phyloP scores from a whole-genome alignment of 1,140 invertebrate genomes.

The Achroia grisella region DNA sequence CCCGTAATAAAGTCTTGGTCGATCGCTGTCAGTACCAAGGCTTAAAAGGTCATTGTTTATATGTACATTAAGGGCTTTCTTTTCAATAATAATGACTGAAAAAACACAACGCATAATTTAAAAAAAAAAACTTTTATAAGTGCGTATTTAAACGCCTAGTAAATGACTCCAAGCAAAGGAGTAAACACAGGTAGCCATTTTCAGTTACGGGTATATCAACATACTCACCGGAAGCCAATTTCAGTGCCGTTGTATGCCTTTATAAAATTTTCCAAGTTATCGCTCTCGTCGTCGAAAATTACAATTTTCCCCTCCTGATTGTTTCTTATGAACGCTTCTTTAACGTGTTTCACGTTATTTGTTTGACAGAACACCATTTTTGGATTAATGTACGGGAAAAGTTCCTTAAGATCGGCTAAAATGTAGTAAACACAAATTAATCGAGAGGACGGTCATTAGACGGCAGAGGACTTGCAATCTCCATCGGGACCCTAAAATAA shows the following conservation, averaged over 20 bases:
- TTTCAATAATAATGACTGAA: not conserved
- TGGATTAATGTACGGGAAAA: constrained; percentile 18
- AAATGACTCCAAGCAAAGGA: no score
- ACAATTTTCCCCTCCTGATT: constrained; percentile 11
- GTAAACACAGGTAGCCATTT: no score
- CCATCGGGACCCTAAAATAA: not conserved
- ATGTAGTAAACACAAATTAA: constrained; percentile 5
- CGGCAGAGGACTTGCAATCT: not conserved
- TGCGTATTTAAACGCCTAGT: no score
- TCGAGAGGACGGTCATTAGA: not conserved
- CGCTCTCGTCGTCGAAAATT: constrained; percentile 16
- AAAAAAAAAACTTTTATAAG: no score
- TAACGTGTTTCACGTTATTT: constrained; percentile 10
- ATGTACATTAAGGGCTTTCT: no score
- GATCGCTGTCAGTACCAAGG: not conserved
- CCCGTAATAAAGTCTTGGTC: no score
- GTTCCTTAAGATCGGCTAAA: constrained; percentile 18
- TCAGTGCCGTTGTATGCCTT: constrained; percentile 17
- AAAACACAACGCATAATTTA: not conserved
- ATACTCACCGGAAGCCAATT: constrained; percentile 17
- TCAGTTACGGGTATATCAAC: not conserved
- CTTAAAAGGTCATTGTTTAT: not conserved
- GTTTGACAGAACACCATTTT: constrained; percentile 25
- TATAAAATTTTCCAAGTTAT: constrained; percentile 18
- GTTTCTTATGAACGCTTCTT: constrained; percentile 10